Conservation (phyloP, 2,888 invertebrate species). For the Rhagonycha lutea region DNA sequence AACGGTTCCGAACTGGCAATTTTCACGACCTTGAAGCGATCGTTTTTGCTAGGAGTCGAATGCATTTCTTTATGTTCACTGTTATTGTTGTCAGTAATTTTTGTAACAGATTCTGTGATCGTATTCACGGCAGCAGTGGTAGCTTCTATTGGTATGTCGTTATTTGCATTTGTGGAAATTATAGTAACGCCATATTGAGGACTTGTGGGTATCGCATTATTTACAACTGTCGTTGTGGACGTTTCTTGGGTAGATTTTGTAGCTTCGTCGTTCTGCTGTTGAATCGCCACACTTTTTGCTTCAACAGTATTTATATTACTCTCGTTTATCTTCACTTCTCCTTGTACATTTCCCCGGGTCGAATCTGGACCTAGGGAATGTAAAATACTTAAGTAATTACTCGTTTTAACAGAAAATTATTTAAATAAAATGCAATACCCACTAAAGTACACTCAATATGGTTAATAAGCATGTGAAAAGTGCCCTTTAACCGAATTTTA, state of each 20-base stretch:
- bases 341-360: slow-evolving; percentile 54
- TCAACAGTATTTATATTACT: slow-evolving; percentile 26
- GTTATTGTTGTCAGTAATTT: slow-evolving; percentile 50
- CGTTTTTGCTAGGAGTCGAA: slow-evolving; percentile 59
- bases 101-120: slow-evolving; percentile 51
- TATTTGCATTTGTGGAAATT: slow-evolving; percentile 52
- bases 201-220: slow-evolving; percentile 62
- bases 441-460: slow-evolving; percentile 44
- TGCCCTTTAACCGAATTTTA: neutral
- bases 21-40: slow-evolving; percentile 77
- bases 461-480: slow-evolving; percentile 21
- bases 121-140: slow-evolving; percentile 39
- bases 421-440: slow-evolving; percentile 25
- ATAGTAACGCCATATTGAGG: slow-evolving; percentile 68
- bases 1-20: slow-evolving; percentile 78
- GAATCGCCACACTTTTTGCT: slow-evolving; percentile 35
- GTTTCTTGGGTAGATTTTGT: slow-evolving; percentile 38
- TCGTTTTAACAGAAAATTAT: slow-evolving; percentile 23
- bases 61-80: slow-evolving; percentile 60
- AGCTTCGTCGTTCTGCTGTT: slow-evolving; percentile 32
- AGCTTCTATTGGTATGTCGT: slow-evolving; percentile 39
- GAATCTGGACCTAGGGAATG: slow-evolving; percentile 55
- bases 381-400: slow-evolving; percentile 33
- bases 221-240: slow-evolving; percentile 28
- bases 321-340: slow-evolving; percentile 38